phyloP scores from a whole-genome alignment of 2,113 vertebrate species.

The Fukomys damarensis region DNA sequence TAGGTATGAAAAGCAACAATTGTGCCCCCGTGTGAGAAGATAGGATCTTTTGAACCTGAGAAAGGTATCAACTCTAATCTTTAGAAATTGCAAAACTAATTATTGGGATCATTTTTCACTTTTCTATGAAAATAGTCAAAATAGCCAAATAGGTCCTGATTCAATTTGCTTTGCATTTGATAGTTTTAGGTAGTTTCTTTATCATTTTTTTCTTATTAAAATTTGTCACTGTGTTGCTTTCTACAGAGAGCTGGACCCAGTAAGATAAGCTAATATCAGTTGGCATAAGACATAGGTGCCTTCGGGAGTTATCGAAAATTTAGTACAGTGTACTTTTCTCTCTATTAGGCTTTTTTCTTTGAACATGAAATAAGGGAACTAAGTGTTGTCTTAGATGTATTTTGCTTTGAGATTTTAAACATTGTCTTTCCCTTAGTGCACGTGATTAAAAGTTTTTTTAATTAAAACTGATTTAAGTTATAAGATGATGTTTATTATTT shows the following conservation, averaged over 20 bases:
- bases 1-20: slow-evolving; percentile 56
- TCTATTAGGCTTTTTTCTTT: not conserved
- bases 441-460: not conserved
- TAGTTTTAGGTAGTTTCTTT: slow-evolving; percentile 24
- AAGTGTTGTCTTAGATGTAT: not conserved
- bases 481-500: slow-evolving; percentile 11
- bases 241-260: not conserved
- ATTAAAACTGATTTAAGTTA: slow-evolving; percentile 45
- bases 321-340: not conserved
- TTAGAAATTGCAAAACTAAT: slow-evolving; percentile 55
- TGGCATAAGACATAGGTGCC: not conserved
- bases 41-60: slow-evolving; percentile 48
- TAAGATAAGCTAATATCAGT: slow-evolving; percentile 1
- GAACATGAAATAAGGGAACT: slow-evolving; percentile 13
- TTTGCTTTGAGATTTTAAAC: slow-evolving; percentile 59
- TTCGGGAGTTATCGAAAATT: not conserved
- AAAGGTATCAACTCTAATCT: slow-evolving; percentile 36
- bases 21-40: slow-evolving; percentile 3
- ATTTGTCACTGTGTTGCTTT: slow-evolving; percentile 25
- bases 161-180: not conserved
- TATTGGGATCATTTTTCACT: slow-evolving; percentile 41
- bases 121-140: slow-evolving; percentile 45
- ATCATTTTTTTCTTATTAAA: not conserved
- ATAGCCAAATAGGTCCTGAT: not conserved
- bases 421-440: not conserved